Conservation (phyloP, 2,113 vertebrate genomes). For the Vireo altiloquus region DNA sequence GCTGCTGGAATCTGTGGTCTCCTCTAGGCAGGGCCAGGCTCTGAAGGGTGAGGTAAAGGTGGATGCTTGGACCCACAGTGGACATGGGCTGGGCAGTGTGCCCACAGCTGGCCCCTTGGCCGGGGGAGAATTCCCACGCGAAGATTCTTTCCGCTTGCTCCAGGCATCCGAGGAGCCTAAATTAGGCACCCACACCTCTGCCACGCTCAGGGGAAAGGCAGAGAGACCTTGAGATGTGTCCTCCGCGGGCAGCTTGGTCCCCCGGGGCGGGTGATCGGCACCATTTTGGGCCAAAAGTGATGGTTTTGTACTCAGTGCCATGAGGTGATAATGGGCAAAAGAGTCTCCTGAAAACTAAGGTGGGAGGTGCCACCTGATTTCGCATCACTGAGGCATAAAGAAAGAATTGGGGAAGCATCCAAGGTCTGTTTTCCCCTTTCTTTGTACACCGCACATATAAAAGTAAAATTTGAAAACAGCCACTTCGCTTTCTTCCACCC, state of each 20-base stretch:
- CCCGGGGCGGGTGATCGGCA: accelerated
- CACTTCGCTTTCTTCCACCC: neutral
- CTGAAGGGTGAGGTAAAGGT: neutral
- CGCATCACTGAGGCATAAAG: accelerated
- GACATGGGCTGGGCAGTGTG: neutral
- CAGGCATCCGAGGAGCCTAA: neutral
- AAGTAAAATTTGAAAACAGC: neutral
- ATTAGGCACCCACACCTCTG: neutral
- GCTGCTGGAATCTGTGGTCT: neutral
- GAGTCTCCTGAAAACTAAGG: neutral
- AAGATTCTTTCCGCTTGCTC: conserved; percentile 14
- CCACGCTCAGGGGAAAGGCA: neutral
- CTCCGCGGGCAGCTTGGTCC: neutral
- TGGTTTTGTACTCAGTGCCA: neutral
- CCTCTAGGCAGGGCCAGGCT: neutral
- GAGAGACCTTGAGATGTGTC: neutral
- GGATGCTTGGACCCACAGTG: neutral
- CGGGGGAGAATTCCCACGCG: conserved; percentile 8
- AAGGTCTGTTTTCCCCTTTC: neutral
- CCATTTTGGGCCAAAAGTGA: neutral
- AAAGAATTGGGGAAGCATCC: neutral
- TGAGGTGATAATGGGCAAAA: accelerated
- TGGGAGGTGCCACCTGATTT: neutral
- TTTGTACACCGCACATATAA: neutral
- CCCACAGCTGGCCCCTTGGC: neutral